Evolutionary conservation across 2,888 invertebrate genomes (phyloP).

Genomic region (Geophilus truncorum): DNA sequence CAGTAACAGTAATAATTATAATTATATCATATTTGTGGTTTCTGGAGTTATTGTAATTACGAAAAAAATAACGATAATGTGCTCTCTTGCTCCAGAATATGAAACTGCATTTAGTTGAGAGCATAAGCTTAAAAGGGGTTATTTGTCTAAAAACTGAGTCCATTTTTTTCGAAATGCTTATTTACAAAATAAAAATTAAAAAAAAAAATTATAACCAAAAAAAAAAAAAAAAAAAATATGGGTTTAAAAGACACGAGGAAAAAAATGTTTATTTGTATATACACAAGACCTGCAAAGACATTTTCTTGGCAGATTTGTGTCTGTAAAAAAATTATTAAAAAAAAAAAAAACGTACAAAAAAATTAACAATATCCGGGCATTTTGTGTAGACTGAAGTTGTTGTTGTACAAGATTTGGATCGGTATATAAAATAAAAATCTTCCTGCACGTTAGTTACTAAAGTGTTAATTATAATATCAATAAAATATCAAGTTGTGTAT

Average conservation of each 20-base stretch:
- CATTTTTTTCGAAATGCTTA: not conserved
- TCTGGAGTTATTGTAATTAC: not conserved
- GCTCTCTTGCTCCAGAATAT: constrained; percentile 17
- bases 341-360: not conserved
- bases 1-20: not conserved
- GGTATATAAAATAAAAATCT: not conserved
- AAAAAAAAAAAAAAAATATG: not conserved
- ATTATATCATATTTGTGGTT: not conserved
- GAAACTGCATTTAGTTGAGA: not conserved
- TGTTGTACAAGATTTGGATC: not conserved
- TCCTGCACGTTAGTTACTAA: constrained; percentile 25
- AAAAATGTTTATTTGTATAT: constrained; percentile 25
- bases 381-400: constrained; percentile 12
- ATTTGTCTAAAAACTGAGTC: not conserved
- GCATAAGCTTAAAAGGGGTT: constrained; percentile 1
- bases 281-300: not conserved
- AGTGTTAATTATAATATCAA: constrained; percentile 16
- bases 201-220: not conserved
- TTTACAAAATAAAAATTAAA: not conserved
- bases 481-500: constrained; percentile 11
- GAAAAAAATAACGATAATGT: not conserved
- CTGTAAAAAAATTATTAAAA: not conserved
- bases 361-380: not conserved
- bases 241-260: not conserved
- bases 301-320: not conserved